Evolutionary conservation across 2,797 vertebrate species (phyloP).

Genomic region (Phalloptychus januarius): DNA sequence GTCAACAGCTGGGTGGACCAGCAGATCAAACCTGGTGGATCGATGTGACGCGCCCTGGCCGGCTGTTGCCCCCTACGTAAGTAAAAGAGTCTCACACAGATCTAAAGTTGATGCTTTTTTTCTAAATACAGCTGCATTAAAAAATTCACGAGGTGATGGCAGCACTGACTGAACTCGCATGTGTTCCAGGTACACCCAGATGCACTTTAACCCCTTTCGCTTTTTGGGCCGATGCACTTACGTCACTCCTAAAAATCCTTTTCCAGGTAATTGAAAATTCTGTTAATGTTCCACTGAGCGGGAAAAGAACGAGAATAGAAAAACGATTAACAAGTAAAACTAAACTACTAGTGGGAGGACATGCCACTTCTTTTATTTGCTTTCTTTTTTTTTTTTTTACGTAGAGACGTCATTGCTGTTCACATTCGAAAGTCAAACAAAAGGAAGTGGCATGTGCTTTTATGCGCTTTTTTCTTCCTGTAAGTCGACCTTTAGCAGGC

Average conservation of each 20-base stretch:
- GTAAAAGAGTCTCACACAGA: conserved; percentile 4
- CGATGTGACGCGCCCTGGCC: conserved; percentile 48
- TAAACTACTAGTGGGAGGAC: neutral
- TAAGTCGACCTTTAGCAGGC: neutral
- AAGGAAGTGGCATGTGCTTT: neutral
- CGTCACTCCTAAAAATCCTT: conserved; percentile 30
- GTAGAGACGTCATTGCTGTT: neutral
- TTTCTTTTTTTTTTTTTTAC: neutral
- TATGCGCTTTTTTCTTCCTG: neutral
- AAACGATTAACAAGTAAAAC: neutral
- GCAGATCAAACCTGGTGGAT: conserved; percentile 72
- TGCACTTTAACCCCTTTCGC: conserved; percentile 38
- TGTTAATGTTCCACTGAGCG: neutral
- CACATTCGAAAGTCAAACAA: neutral
- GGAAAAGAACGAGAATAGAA: neutral
- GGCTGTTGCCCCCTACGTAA: conserved; percentile 68
- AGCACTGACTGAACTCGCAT: conserved; percentile 12
- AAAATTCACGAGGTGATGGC: conserved; percentile 4
- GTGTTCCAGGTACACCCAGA: conserved; percentile 53
- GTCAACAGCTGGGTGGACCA: conserved; percentile 49
- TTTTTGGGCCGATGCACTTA: conserved; percentile 71
- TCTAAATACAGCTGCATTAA: neutral
- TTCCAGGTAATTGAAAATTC: conserved; percentile 60
- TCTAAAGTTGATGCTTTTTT: neutral
- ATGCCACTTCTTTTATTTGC: neutral